Base-by-base conservation (phyloP, 1,140 invertebrate species). In the Sitobion miscanthi region DNA sequence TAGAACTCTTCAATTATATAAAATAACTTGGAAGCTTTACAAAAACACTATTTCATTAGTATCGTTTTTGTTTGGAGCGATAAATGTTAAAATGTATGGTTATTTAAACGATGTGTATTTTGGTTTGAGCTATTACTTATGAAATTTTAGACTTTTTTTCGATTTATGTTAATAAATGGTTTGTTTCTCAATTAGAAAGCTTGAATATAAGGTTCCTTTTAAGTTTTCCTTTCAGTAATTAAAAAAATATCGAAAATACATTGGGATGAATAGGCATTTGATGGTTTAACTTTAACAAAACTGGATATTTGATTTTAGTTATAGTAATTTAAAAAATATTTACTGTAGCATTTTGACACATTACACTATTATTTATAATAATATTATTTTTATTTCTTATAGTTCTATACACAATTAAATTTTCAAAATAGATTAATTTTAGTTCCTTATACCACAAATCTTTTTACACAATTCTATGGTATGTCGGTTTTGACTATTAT, bases 1-100 rank as follows among this genome's bases (percentile, higher is more conserved):
- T 9, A 35, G 47, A 88, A 88, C 49, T 52, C 2, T 54, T 88
- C 30, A 87, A 52, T 85, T 85, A 85, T 30, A 38, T 88, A 11
- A 52, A 45, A 47, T 45, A 47, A 57, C 42, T n/a, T 21, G 23
- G 89, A 90, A 90, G 89, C 89, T 90, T 90, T 90, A 90, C 57
- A 90, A 90, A 69, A 62, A 30, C n/a, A 90, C 54, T 49, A 90
- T 62, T 90, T 90, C 89, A 90, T 90, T 90, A 90, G 54, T 90
- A 69, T 69, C 30, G n/a, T 42, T 90, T 90, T 77, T n/a, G 17
- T 77, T 77, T 77, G 30, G 62, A 14, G 30, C 4, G 30, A 77
- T 77, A 77, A 77, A n/a, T 42, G 42, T 42, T 42, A 42, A 42
- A 42, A 42, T 77, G 30, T 77, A 77, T 77, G 14, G 62, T 17